Evolutionary conservation across 2,797 vertebrate genomes (phyloP), one percentile per base, ranked within the genome.

Genomic region (Crocodylus rhombifer): DNA sequence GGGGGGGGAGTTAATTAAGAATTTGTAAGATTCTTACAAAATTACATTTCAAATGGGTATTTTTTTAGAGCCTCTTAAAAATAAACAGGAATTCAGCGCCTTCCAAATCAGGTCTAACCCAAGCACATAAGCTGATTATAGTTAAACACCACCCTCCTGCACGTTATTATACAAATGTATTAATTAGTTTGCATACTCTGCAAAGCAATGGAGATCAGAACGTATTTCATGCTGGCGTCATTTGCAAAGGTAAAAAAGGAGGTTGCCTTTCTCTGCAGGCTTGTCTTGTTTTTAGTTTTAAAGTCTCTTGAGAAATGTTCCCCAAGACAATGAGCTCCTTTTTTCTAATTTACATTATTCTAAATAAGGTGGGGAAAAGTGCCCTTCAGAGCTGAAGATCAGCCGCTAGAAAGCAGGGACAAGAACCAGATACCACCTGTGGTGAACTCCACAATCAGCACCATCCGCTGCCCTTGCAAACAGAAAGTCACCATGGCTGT

Each of bases 121-220:
- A 4, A 23, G 3, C 13, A 6, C 2, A 26, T 2, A 2, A 12
- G 69, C 33, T 58, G 8, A 33, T 18, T 3, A 0, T 67, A 67
- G 20, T n/a, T 67, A 67, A 30, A 33, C 13, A 2, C 51, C 20
- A 71, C 62, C 0, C 15, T 20, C 1, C 10, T 33, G 65, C 57
- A 0, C 26, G 18, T 8, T 17, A 4, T 67, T 1, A 0, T 5
- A 1, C 17, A 3, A 23, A 1, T 67, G 17, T 73, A 5, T 12
- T 5, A 65, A 15, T 86, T 56, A 21, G 69, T 21, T 77, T 1
- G 63, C 82, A 15, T 60, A 84, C 84, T 1, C 2, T 2, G 8
- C 4, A 6, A 4, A 90, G 93, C 93, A 77, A 73, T 86, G 78
- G 91, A 75, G 89, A 91, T 92, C 67, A 85, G 93, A 94, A 95